These are phyloP conservation scores for Neomorphus geoffroyi DNA, from an alignment of 2,797 vertebrate species.

Conservation along the genomic window DNA sequence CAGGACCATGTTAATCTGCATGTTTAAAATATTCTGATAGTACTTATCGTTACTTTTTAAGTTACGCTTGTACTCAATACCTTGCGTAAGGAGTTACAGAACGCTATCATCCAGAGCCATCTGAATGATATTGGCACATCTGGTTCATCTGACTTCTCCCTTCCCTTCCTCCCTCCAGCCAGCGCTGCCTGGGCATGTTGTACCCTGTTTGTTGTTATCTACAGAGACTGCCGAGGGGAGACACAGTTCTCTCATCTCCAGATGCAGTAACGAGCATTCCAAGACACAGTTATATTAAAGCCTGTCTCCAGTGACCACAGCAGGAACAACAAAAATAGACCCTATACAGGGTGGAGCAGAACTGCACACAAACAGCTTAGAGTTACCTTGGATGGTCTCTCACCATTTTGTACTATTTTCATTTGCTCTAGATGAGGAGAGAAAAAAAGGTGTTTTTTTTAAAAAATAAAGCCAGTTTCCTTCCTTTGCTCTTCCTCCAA, in stretches of 20 bases:
- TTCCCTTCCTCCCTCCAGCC: background rate
- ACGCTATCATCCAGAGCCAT: background rate
- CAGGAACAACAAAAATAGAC: constrained; percentile 26
- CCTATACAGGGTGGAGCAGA: background rate
- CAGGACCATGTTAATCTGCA: background rate
- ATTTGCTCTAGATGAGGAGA: background rate
- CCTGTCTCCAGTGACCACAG: background rate
- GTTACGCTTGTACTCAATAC: background rate
- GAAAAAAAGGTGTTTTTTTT: background rate
- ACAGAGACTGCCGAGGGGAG: background rate
- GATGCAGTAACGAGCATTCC: background rate
- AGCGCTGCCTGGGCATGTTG: background rate
- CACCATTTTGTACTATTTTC: background rate
- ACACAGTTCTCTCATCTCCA: background rate
- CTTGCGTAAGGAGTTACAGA: background rate
- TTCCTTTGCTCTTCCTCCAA: constrained; percentile 54
- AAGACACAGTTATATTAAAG: background rate
- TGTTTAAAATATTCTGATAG: background rate
- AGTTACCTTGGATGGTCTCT: constrained; percentile 23
- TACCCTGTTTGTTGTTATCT: constrained; percentile 15
- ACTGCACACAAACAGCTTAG: background rate
- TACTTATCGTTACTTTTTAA: constrained; percentile 15
- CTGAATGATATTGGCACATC: background rate
- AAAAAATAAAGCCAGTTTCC: constrained; percentile 8
- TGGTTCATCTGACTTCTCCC: background rate